Percentiles rank a stretch among this genome's conserved stretches.
Conservation (phyloP, 2,888 invertebrate species). For the Drosophila algonquin region DNA sequence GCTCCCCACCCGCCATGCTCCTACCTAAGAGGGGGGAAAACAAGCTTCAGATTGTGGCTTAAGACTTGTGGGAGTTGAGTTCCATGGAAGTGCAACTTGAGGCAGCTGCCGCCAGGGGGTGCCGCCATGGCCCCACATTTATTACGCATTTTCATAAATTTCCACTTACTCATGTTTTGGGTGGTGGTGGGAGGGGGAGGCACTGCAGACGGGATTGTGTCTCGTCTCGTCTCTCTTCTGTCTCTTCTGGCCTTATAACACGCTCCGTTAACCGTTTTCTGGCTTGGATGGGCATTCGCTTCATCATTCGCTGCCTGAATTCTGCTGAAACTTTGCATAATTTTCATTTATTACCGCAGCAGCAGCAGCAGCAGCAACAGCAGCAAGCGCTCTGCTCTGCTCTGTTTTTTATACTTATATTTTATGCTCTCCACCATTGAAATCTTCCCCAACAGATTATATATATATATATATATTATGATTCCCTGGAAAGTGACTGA, state of each 20-base stretch:
- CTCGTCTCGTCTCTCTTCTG: no score
- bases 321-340: constrained; percentile 72
- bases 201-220: constrained; percentile 9
- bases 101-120: constrained; percentile 51
- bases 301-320: constrained; percentile 66
- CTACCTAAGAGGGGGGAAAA: not conserved
- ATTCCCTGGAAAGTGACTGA: constrained; percentile 66
- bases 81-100: constrained; percentile 34
- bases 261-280: constrained; percentile 76
- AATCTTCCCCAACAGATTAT: constrained; percentile 18
- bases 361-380: no score
- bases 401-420: constrained; percentile 51
- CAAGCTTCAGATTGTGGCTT: constrained; percentile 27
- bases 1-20: not conserved
- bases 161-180: constrained; percentile 70
- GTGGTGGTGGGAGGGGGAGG: constrained; percentile 15
- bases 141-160: constrained; percentile 75
- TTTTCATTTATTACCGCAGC: constrained; percentile 77
- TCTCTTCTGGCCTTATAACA: constrained; percentile 65
- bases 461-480: constrained; percentile 41
- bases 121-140: constrained; percentile 45
- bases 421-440: constrained; percentile 43
- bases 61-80: constrained; percentile 47
- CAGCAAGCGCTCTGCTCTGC: constrained; percentile 1
- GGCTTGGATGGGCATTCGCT: constrained; percentile 70